Evolutionary conservation across 2,888 invertebrate genomes (phyloP), one percentile per base, ranked within the genome.

Genomic region (Protophormia terraenovae): DNA sequence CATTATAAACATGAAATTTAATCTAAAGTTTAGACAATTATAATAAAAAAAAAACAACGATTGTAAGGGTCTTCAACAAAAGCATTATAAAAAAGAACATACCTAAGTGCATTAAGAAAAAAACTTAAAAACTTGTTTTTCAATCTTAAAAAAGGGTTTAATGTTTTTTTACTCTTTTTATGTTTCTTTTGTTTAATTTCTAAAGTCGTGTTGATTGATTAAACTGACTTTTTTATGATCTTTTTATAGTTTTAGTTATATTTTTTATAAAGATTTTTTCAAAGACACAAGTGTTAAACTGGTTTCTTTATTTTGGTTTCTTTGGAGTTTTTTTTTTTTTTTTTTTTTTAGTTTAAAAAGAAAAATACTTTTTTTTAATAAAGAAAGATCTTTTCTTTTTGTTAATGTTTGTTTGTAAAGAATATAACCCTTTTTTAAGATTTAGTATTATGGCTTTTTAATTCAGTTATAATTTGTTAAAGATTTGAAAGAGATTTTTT

Each of bases 181-280:
- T 47, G 6, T n/a, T 69, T 35, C 10, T 35, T 78, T 69, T 58
- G n/a, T 45, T 67, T 7, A 7, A 10, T 58, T 58, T 50, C 10
- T n/a, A 35, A n/a, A 35, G 58, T 60, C 16, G 27, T 58, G 78
- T 73, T 83, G 83, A 73, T 78, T 78, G 78, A 83, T 83, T 73
- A 60, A 66, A 27, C 38, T 72, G 78, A 73, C 60, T 77, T 72
- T 62, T 53, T 77, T 41, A 19, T 60, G 24, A 38, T 60, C 4
- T 16, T 69, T 62, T 62, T 62, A 19, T 27, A 32, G n/a, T n/a
- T n/a, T n/a, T n/a, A n/a, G n/a, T n/a, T n/a, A 62, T 10, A 8
- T 19, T 24, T n/a, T 38, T 69, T 55, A 10, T 24, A 50, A 22
- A 64, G n/a, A 7, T 14, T 12, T 58, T 19, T 38, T 32, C 12